Evolutionary conservation across 2,888 invertebrate species (phyloP).

Genomic region (Hypomecis punctinalis): DNA sequence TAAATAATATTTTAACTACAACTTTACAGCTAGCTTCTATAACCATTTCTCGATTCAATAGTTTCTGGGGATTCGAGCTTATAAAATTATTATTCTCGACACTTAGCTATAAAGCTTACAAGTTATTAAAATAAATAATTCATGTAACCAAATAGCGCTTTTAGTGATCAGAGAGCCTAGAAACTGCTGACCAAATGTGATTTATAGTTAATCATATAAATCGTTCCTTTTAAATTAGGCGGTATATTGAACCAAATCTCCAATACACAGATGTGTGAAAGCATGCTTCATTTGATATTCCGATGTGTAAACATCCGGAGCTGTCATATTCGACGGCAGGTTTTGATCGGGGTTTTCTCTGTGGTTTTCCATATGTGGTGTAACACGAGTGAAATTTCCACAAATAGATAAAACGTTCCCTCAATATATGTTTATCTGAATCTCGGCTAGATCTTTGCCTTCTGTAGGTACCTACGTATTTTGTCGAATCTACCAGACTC

Average conservation of each 20-base stretch:
- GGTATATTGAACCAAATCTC: neutral
- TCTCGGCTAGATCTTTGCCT: neutral
- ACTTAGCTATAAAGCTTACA: too few relatives aligned
- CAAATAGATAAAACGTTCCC: neutral
- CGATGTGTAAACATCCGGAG: slow-evolving; percentile 12
- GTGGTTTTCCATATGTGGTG: too few relatives aligned
- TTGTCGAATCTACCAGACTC: neutral
- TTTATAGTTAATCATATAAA: too few relatives aligned
- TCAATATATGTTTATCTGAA: neutral
- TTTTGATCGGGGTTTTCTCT: slow-evolving; percentile 6
- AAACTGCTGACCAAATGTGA: too few relatives aligned
- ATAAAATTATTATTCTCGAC: too few relatives aligned
- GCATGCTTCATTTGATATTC: neutral
- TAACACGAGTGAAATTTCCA: slow-evolving; percentile 10
- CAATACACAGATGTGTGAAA: slow-evolving; percentile 14
- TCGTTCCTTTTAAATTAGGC: neutral
- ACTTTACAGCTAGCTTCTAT: too few relatives aligned
- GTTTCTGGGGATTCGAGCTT: too few relatives aligned
- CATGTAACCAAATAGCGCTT: too few relatives aligned
- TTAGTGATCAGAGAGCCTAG: too few relatives aligned
- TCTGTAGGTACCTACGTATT: neutral
- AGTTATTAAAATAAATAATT: too few relatives aligned
- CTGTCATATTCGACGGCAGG: neutral
- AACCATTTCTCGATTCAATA: too few relatives aligned
- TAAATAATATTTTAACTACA: too few relatives aligned